A percentile compares a stretch with the other conserved stretches of the same genome.
phyloP scores from a whole-genome alignment of 2,113 vertebrate genomes.

The Urocitellus parryii region DNA sequence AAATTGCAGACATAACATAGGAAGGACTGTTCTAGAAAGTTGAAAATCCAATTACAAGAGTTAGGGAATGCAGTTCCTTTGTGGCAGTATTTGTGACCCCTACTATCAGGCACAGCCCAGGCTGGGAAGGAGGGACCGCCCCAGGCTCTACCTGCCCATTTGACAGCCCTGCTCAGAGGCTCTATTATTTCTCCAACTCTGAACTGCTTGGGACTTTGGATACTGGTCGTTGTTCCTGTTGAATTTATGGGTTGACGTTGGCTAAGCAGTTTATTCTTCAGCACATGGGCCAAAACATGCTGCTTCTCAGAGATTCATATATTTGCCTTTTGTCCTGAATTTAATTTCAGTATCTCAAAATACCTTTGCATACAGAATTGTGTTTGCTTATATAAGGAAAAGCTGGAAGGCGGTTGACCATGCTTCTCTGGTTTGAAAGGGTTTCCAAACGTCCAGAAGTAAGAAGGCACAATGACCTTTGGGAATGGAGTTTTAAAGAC shows the following conservation, averaged over 20 bases:
- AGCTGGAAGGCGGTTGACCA: background rate
- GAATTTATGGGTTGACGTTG: background rate
- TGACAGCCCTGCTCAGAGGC: background rate
- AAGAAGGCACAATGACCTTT: background rate
- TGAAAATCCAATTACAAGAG: constrained; percentile 54
- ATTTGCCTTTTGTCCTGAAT: background rate
- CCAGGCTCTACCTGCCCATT: background rate
- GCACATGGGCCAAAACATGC: background rate
- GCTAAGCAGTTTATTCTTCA: background rate
- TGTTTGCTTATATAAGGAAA: background rate
- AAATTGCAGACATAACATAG: constrained; percentile 53
- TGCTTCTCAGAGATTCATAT: background rate
- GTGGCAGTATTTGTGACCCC: background rate
- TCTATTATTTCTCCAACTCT: background rate
- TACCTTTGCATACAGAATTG: background rate
- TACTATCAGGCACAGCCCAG: no score
- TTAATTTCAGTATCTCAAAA: background rate
- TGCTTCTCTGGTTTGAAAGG: background rate
- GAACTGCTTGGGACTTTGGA: background rate
- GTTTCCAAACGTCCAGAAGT: constrained; percentile 6
- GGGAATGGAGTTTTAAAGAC: constrained; percentile 21
- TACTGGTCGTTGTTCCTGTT: background rate
- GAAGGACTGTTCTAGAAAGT: constrained; percentile 69
- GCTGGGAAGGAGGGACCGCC: accelerated
- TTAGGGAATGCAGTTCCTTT: background rate